Evolutionary conservation across 2,113 vertebrate species (phyloP), one percentile per base, ranked within the genome.

Genomic region (Vulpes lagopus): DNA sequence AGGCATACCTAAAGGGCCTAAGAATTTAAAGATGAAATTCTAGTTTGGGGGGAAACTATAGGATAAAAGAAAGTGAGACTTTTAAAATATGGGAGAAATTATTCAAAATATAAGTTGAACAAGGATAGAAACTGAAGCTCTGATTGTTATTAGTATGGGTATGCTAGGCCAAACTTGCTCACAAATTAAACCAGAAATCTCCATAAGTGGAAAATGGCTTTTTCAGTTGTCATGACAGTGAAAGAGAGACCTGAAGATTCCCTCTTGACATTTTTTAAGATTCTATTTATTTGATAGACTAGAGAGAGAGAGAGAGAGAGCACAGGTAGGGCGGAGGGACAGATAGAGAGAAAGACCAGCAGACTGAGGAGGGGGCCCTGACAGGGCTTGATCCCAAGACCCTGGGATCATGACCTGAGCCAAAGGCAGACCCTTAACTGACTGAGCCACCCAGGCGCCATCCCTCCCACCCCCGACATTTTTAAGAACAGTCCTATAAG

Each of bases 21-120:
- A 87, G 32, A 96, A 65, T 96, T 73, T 78, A n/a, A 79, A 95
- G 35, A 89, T 16, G 93, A 59, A 95, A 86, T 94, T 73, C 38
- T 93, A 96, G n/a, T 10, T 78, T 73, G 91, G 4, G 27, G 32
- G 57, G 19, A 96, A 87, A 83, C 23, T 83, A 38, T 2, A 88
- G 20, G 35, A 19, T 30, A 64, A 69, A 96, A 92, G 23, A 96
- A 93, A 95, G 74, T 49, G 32, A 86, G 90, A 49, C 6, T 35
- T 86, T 80, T 89, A 79, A 94, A 59, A 51, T 71, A 16, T 78
- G 23, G 1, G 20, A 17, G 7, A 87, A 96, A 74, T 64, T 53
- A 91, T 71, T 88, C 8, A 43, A 89, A 92, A 62, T 81, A 1
- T 92, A 53, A 78, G 25, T 94, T 92, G 20, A 89, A 82, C 53